Percentiles rank a stretch among this genome's conserved stretches.
phyloP scores from a whole-genome alignment of 1,140 invertebrate species.

The Chrysomallon squamiferum region DNA sequence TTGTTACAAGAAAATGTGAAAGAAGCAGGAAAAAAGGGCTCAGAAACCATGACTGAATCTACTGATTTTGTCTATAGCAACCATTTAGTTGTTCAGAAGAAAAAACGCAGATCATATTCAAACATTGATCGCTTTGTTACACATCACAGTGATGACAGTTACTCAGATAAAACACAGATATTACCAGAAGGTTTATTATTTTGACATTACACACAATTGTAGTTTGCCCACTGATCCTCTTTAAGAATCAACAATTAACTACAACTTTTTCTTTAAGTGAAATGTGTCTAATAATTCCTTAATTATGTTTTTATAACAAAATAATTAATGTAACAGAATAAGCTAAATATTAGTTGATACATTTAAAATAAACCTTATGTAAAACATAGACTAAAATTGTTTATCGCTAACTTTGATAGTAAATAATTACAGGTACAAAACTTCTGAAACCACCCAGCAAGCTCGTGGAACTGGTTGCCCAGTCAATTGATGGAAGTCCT shows the following conservation, averaged over 20 bases:
- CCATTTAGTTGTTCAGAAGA: conserved; percentile 18
- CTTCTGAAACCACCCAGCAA: conserved; percentile 47
- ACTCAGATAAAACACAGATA: conserved; percentile 34
- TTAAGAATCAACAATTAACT: too few relatives aligned
- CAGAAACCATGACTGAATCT: background rate
- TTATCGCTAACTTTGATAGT: too few relatives aligned
- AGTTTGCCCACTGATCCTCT: too few relatives aligned
- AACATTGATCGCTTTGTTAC: conserved; percentile 37
- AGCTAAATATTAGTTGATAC: too few relatives aligned
- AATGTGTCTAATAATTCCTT: too few relatives aligned
- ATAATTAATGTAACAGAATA: too few relatives aligned
- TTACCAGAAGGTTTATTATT: conserved; percentile 37
- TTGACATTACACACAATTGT: conserved; percentile 3
- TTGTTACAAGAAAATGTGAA: conserved; percentile 22
- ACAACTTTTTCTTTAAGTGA: too few relatives aligned
- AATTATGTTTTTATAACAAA: too few relatives aligned
- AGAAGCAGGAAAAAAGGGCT: background rate
- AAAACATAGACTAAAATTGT: too few relatives aligned
- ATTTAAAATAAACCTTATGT: too few relatives aligned
- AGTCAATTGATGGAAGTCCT: conserved; percentile 47
- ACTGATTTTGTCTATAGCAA: background rate
- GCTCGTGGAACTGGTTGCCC: conserved; percentile 49
- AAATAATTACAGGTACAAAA: conserved; percentile 46
- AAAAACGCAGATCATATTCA: conserved; percentile 32
- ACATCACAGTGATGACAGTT: conserved; percentile 24